These are phyloP conservation scores for Paralichthys olivaceus DNA, from an alignment of 2,113 vertebrate genomes.

Conservation along the genomic window DNA sequence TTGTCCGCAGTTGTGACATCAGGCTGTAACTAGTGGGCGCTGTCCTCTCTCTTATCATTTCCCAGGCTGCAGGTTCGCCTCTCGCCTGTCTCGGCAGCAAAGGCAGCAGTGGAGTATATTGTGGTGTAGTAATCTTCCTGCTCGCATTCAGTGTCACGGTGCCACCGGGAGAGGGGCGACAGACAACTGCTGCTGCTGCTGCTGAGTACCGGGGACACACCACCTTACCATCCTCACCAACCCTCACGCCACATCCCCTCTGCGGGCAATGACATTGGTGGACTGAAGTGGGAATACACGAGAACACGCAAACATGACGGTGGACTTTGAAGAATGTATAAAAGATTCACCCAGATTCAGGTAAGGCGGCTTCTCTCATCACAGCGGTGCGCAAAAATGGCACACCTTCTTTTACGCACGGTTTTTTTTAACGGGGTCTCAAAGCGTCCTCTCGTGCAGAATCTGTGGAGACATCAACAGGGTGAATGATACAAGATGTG, in stretches of 20 bases:
- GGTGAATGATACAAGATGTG: conserved; percentile 26
- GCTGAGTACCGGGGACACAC: conserved; percentile 51
- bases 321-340: conserved; percentile 97
- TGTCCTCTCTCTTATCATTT: conserved; percentile 13
- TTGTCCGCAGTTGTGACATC: neutral
- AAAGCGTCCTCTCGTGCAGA: neutral
- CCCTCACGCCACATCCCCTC: conserved; percentile 49
- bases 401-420: conserved; percentile 74
- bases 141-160: conserved; percentile 70
- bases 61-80: conserved; percentile 51
- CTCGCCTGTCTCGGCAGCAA: conserved; percentile 44
- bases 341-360: conserved; percentile 97
- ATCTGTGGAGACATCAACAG: conserved; percentile 39
- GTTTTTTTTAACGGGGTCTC: neutral
- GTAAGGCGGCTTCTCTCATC: conserved; percentile 72
- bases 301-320: conserved; percentile 87
- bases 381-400: conserved; percentile 71
- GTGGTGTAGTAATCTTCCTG: conserved; percentile 59
- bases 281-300: conserved; percentile 68
- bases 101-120: conserved; percentile 26
- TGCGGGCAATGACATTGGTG: conserved; percentile 75
- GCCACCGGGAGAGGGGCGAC: conserved; percentile 63
- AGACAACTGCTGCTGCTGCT: conserved; percentile 56
- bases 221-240: conserved; percentile 51
- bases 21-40: conserved; percentile 23